A percentile compares a stretch with the other conserved stretches of the same genome.
These are phyloP conservation scores for Dipodomys spectabilis DNA, from an alignment of 2,113 vertebrate genomes.

Conservation along the genomic window DNA sequence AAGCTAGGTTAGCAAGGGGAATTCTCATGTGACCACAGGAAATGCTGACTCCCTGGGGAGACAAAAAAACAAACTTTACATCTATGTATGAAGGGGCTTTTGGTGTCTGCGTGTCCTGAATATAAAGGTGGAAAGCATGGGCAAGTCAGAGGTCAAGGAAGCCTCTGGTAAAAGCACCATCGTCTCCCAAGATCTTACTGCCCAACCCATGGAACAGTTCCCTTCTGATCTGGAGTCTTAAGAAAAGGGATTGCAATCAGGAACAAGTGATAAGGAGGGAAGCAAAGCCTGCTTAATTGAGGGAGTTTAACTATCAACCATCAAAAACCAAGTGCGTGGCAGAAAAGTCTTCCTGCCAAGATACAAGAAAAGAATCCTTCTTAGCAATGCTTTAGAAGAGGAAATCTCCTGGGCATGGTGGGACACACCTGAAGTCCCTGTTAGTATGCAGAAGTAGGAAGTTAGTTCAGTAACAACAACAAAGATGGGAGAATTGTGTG, in stretches of 20 bases:
- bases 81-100: neutral
- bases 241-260: neutral
- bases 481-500: too few relatives aligned
- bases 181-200: neutral
- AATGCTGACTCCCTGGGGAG: neutral
- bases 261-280: neutral
- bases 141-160: neutral
- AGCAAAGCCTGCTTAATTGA: neutral
- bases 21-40: neutral
- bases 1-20: neutral
- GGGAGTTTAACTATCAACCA: neutral
- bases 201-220: neutral
- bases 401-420: too few relatives aligned
- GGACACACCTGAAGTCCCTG: too few relatives aligned
- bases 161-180: neutral
- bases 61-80: neutral
- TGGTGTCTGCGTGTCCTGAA: neutral
- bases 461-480: too few relatives aligned
- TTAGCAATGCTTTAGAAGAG: neutral
- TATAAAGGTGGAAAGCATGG: neutral
- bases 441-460: too few relatives aligned
- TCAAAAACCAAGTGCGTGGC: neutral
- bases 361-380: neutral
- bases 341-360: neutral
- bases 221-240: neutral